phyloP scores from a whole-genome alignment of 1,140 invertebrate genomes.

The Oedothorax gibbosus region DNA sequence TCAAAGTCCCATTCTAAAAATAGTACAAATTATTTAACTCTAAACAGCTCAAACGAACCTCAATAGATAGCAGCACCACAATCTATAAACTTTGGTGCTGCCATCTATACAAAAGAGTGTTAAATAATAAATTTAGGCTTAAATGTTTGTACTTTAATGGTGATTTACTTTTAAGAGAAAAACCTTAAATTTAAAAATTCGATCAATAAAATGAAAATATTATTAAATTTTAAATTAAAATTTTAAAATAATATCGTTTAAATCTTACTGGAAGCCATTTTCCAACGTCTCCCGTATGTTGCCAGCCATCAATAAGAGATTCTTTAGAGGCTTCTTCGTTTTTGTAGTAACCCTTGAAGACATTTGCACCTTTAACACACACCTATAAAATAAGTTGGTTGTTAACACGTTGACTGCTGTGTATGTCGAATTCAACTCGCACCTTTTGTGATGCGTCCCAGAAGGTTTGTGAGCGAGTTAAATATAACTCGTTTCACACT shows the following conservation, averaged over 20 bases:
- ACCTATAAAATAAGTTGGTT: constrained; percentile 62
- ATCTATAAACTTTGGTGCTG: no score
- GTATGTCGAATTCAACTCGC: neutral
- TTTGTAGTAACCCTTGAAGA: constrained; percentile 84
- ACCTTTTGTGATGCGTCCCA: neutral
- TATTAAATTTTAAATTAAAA: no score
- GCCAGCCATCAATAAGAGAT: constrained; percentile 90
- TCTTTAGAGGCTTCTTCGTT: constrained; percentile 88
- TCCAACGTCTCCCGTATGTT: constrained; percentile 95
- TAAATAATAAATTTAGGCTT: no score
- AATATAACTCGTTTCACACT: neutral
- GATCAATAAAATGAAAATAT: no score
- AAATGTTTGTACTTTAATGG: no score
- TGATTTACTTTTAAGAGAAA: neutral
- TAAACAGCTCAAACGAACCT: no score
- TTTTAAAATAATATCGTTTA: neutral
- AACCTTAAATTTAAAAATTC: no score
- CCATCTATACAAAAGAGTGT: no score
- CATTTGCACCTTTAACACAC: constrained; percentile 90
- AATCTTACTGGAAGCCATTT: constrained; percentile 84
- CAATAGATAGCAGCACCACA: no score
- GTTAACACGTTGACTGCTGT: neutral
- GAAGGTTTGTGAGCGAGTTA: neutral
- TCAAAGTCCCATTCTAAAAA: constrained; percentile 87
- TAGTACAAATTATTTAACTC: constrained; percentile 67